Evolutionary conservation across 2,113 vertebrate genomes (phyloP).

Genomic region (Gnathonemus echidnorhynchus): DNA sequence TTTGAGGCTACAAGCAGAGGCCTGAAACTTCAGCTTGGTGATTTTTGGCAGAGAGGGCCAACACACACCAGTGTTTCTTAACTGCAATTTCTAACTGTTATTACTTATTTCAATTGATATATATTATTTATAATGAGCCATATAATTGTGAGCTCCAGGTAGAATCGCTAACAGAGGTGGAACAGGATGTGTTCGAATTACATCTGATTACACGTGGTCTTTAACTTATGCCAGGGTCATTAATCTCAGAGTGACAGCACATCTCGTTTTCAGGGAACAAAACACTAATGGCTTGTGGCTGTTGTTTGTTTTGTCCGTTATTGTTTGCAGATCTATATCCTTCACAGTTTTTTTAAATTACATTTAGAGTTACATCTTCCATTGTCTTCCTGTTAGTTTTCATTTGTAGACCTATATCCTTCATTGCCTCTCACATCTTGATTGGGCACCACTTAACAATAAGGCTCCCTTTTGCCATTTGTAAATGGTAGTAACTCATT

Average conservation of each 20-base stretch:
- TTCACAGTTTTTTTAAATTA: not conserved
- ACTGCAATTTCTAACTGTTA: not conserved
- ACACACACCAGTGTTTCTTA: not conserved
- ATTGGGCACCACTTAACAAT: not conserved
- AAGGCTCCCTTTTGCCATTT: too few species aligned
- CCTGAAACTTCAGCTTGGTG: slow-evolving; percentile 50
- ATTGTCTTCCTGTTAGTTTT: not conserved
- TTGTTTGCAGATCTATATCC: not conserved
- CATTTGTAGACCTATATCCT: not conserved
- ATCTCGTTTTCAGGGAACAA: not conserved
- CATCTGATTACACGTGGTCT: not conserved
- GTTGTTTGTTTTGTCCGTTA: not conserved
- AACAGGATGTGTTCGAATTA: not conserved
- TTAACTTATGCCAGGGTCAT: not conserved
- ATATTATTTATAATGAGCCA: not conserved
- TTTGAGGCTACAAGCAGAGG: slow-evolving; percentile 19
- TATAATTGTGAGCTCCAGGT: not conserved
- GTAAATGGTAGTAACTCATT: too few species aligned
- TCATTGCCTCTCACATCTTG: not conserved
- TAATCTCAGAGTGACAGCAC: slow-evolving; percentile 1
- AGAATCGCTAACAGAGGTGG: not conserved
- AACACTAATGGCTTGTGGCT: not conserved
- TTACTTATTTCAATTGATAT: not conserved
- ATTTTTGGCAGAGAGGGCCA: slow-evolving; percentile 31
- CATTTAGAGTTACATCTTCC: not conserved